Percentiles rank a stretch among this genome's conserved stretches.
Evolutionary conservation across 2,888 invertebrate genomes (phyloP).

Genomic region (Lacanobia wlatinum): DNA sequence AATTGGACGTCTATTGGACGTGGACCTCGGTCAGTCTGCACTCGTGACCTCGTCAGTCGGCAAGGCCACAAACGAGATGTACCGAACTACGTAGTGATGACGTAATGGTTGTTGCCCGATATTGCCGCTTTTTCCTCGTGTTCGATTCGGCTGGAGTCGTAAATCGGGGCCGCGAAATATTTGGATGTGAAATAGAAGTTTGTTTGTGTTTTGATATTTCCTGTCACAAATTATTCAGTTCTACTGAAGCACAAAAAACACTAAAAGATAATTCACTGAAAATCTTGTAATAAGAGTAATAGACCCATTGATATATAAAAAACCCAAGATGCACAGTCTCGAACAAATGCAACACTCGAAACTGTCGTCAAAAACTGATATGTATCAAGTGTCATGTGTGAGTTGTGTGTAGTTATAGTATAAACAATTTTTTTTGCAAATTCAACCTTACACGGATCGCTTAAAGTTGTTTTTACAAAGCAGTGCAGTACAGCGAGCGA

Average conservation of each 20-base stretch:
- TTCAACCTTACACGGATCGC: no score
- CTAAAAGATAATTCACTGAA: background rate
- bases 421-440: no score
- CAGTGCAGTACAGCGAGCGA: no score
- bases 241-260: background rate
- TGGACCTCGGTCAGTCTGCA: conserved; percentile 25
- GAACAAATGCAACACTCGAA: no score
- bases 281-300: no score
- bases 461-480: no score
- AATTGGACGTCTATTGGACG: conserved; percentile 33
- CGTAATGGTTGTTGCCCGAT: conserved; percentile 24
- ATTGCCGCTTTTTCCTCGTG: conserved; percentile 14
- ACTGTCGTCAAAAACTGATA: no score
- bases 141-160: conserved; percentile 20
- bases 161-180: conserved; percentile 21
- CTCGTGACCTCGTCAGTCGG: conserved; percentile 33
- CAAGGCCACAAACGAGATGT: conserved; percentile 46
- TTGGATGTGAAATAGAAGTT: conserved; percentile 12
- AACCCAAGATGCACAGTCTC: no score
- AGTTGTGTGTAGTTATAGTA: no score
- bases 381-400: no score
- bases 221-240: background rate
- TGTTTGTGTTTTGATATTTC: background rate
- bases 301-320: no score
- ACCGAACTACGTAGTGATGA: conserved; percentile 27